These are phyloP conservation scores for Chaetops frenatus DNA, from an alignment of 2,113 vertebrate species.

Conservation along the genomic window DNA sequence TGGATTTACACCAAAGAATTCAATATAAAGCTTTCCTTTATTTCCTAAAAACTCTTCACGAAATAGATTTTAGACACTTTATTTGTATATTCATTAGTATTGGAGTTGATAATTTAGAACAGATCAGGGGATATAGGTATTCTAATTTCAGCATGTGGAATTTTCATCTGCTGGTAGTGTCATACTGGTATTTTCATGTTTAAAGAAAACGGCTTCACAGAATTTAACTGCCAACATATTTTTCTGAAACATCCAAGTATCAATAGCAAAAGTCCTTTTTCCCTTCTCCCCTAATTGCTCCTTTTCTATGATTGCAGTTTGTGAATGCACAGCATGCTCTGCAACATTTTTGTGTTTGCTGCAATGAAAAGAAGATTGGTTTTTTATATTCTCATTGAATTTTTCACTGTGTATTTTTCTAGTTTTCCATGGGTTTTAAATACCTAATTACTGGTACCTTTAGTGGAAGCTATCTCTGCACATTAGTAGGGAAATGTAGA, in stretches of 20 bases:
- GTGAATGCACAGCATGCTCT: neutral
- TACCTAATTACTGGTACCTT: neutral
- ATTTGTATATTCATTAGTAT: neutral
- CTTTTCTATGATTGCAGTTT: neutral
- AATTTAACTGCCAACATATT: neutral
- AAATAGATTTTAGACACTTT: neutral
- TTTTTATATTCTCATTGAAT: neutral
- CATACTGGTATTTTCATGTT: neutral
- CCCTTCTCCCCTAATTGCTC: neutral
- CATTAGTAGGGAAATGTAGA: neutral
- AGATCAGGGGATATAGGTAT: neutral
- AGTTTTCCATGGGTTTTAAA: neutral
- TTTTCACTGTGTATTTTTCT: neutral
- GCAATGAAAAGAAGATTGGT: neutral
- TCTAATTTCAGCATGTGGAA: neutral
- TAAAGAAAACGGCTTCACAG: neutral
- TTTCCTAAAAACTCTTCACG: neutral
- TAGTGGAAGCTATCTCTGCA: slow-evolving; percentile 3
- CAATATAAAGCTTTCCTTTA: neutral
- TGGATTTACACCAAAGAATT: neutral
- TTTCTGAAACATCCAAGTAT: neutral
- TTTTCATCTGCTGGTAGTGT: neutral
- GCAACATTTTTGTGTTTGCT: neutral
- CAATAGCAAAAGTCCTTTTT: neutral
- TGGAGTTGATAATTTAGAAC: neutral